These are phyloP conservation scores for Drosophila quasianomalipes DNA, from an alignment of 2,888 invertebrate genomes.

Conservation along the genomic window DNA sequence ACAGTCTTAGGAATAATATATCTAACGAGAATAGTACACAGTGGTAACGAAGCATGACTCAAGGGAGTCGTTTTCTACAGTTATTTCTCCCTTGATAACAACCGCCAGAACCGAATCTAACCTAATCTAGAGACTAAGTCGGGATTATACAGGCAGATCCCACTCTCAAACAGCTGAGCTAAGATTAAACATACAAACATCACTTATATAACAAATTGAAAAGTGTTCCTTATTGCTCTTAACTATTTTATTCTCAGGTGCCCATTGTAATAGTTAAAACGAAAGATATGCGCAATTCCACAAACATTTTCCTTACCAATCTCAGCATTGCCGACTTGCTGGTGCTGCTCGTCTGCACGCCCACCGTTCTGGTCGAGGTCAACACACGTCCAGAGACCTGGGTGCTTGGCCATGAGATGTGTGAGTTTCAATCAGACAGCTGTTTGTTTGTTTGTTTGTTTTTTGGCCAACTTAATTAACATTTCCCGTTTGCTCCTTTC, in stretches of 20 bases:
- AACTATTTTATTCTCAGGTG: conserved; percentile 84
- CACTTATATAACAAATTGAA: not conserved
- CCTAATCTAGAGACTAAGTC: not conserved
- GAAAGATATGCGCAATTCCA: conserved; percentile 97
- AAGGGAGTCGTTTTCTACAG: not conserved
- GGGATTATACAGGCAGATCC: not conserved
- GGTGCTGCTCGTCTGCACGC: conserved; percentile 96
- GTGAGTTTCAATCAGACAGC: conserved; percentile 88
- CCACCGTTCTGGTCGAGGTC: conserved; percentile 97
- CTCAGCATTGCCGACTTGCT: conserved; percentile 96
- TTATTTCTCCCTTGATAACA: not conserved
- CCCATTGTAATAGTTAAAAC: conserved; percentile 96
- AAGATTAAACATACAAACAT: not conserved
- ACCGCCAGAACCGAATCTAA: not conserved
- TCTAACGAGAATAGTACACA: not conserved
- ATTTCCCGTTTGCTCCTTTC: conserved; percentile 20
- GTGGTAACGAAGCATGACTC: not conserved
- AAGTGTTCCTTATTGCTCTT: not conserved
- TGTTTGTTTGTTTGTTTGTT: conserved; percentile 23
- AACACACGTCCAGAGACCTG: conserved; percentile 96
- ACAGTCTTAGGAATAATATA: not conserved
- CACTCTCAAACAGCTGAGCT: not conserved
- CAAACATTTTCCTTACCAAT: conserved; percentile 97
- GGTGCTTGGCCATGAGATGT: conserved; percentile 96
- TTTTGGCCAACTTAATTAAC: conserved; percentile 56